Percentiles rank a stretch among this genome's conserved stretches.
These are phyloP conservation scores for Florisuga fusca DNA, from an alignment of 2,797 vertebrate genomes.

Conservation along the genomic window DNA sequence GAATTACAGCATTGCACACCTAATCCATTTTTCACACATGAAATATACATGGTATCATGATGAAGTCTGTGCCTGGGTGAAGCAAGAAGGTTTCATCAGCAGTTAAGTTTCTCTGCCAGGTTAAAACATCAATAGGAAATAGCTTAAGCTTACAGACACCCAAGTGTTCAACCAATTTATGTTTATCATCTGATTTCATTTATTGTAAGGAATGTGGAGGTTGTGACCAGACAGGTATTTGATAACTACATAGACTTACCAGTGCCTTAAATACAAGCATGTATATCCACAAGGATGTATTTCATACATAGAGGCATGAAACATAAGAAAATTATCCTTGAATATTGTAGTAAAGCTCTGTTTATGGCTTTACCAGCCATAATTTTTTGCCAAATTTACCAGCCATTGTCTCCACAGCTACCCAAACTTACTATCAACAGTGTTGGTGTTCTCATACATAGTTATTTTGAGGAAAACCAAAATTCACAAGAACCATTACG, in stretches of 20 bases:
- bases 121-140: not conserved
- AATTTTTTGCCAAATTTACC: no score
- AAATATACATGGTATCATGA: not conserved
- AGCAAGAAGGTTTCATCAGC: not conserved
- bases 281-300: no score
- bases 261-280: not conserved
- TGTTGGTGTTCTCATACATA: not conserved
- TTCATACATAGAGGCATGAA: not conserved
- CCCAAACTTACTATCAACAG: not conserved
- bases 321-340: not conserved
- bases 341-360: not conserved
- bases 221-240: not conserved
- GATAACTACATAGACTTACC: not conserved
- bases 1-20: not conserved
- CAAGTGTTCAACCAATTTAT: not conserved
- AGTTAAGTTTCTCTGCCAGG: not conserved
- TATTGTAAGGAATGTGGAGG: not conserved
- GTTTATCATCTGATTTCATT: not conserved
- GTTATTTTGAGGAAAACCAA: not conserved
- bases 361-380: rapidly evolving
- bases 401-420: not conserved
- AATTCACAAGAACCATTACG: not conserved
- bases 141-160: not conserved
- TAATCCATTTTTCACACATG: not conserved
- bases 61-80: not conserved